phyloP scores from a whole-genome alignment of 1,140 invertebrate species.

The Hypothenemus hampei region DNA sequence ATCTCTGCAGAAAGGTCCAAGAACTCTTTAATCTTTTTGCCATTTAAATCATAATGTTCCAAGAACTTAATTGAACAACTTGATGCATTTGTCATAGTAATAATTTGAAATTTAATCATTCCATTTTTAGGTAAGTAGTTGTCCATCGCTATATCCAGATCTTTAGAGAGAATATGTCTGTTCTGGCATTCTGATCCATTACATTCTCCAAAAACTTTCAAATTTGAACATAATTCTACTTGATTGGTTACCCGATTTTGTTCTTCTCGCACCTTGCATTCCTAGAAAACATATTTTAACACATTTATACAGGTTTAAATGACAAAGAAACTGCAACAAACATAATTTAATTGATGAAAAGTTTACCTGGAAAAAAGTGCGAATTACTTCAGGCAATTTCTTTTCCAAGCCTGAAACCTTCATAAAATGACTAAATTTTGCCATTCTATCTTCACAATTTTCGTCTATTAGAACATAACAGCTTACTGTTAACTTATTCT shows the following conservation, averaged over 20 bases:
- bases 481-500: conserved; percentile 21
- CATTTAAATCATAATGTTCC: conserved; percentile 30
- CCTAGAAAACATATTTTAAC: conserved; percentile 23
- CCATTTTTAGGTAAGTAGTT: conserved; percentile 33
- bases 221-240: conserved; percentile 29
- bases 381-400: conserved; percentile 24
- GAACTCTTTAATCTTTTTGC: no score
- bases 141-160: conserved; percentile 24
- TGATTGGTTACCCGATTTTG: conserved; percentile 25
- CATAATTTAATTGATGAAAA: neutral
- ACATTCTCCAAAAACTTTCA: conserved; percentile 37
- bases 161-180: conserved; percentile 30
- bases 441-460: conserved; percentile 31
- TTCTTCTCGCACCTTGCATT: conserved; percentile 27
- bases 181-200: conserved; percentile 22
- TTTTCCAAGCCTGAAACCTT: conserved; percentile 24
- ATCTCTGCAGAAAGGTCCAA: no score
- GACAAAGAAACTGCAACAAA: neutral
- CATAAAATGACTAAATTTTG: conserved; percentile 30
- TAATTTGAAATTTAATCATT: conserved; percentile 36
- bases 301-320: neutral
- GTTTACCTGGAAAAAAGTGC: conserved; percentile 22
- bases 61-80: conserved; percentile 31
- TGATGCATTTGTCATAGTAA: conserved; percentile 28
- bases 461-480: conserved; percentile 37